Evolutionary conservation across 2,113 vertebrate genomes (phyloP).

Genomic region (Cyanocitta stelleri): DNA sequence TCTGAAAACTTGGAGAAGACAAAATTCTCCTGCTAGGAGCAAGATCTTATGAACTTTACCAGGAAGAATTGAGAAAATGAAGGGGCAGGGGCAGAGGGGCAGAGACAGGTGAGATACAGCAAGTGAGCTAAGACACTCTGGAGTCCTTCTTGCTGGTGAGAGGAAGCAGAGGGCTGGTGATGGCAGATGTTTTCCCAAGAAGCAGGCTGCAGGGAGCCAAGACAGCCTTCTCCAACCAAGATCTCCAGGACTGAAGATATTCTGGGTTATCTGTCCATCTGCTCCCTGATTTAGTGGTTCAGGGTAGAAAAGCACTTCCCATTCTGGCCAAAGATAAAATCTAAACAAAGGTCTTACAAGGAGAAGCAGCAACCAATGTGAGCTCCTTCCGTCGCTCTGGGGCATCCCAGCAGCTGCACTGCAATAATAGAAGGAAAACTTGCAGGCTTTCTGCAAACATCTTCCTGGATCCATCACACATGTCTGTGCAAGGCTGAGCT

Average conservation of each 20-base stretch:
- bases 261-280: background rate
- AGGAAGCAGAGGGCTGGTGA: too few species aligned
- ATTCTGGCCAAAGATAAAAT: background rate
- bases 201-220: background rate
- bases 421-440: background rate
- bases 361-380: accelerated
- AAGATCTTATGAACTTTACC: background rate
- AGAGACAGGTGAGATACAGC: accelerated
- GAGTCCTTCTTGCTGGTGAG: background rate
- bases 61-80: background rate
- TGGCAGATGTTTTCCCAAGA: background rate
- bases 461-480: background rate
- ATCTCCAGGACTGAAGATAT: background rate
- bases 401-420: background rate
- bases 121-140: background rate
- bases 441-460: background rate
- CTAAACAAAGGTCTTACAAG: background rate
- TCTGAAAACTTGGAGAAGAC: background rate
- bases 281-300: background rate
- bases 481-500: background rate
- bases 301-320: background rate
- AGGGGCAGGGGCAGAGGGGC: background rate
- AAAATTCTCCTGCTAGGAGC: background rate
- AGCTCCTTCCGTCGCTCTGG: accelerated
- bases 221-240: accelerated